Evolutionary conservation across 2,888 invertebrate species (phyloP), one percentile per base, ranked within the genome.

Genomic region (Ichneumon xanthorius): DNA sequence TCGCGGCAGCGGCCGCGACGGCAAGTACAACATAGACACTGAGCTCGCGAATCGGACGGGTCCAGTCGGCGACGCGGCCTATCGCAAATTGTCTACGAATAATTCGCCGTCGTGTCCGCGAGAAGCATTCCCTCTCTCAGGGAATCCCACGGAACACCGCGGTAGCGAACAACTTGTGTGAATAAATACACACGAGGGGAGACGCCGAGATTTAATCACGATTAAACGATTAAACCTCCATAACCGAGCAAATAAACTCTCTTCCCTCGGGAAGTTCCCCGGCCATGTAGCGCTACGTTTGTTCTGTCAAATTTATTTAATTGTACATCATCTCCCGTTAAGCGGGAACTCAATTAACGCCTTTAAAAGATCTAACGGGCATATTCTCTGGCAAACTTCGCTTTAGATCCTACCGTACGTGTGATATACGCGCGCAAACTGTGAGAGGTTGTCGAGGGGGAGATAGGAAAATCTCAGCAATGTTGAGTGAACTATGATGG

Each of bases 21-120:
- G 22, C 26, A 58, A 22, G 55, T 76, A 33, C 53, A 77, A 58
- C 85, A 68, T 68, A 72, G 70, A 80, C 70, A 80, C 58, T 70
- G 45, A 81, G 76, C 86, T 80, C 63, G 84, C 75, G 86, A 82
- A 88, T 88, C 88, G 88, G 88, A 88, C 87, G 87, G 80, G 86
- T 87, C 68, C 81, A 16, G 30, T n/a, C 53, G 6, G 68, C 61
- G 77, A 67, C 72, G 80, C 53, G 77, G 72, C 72, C 73, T 75
- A 70, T 78, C 53, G 81, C 70, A 78, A 85, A 82, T 85, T 79
- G 70, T 58, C 65, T 30, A 65, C 48, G 71, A 82, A 82, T 82
- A 79, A 82, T 82, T 82, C 81, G 45, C 68, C 58, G 58, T 26
- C 58, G 11, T 26, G 14, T 14, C 48, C 76, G 37, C 63, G 63